Evolutionary conservation across 2,888 invertebrate species (phyloP).

Genomic region (Notodonta ziczac): DNA sequence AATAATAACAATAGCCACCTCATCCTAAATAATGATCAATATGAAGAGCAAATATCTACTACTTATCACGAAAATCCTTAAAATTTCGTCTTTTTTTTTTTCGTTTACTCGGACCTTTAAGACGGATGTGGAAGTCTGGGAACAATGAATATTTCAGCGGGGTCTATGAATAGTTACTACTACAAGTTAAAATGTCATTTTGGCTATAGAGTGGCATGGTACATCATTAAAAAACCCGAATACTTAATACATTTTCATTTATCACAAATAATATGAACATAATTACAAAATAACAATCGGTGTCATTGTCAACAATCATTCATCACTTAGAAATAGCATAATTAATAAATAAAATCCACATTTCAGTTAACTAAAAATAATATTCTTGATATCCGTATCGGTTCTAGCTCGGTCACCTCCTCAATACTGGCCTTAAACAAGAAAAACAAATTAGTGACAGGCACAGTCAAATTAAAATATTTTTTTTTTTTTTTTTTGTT

Average conservation of each 20-base stretch:
- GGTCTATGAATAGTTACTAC: no score
- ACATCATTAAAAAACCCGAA: neutral
- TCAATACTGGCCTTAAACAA: slow-evolving; percentile 61
- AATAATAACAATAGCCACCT: no score
- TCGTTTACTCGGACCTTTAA: no score
- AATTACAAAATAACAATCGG: slow-evolving; percentile 32
- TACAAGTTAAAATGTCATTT: no score
- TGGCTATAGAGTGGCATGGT: neutral
- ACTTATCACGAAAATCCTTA: no score
- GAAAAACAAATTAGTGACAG: no score
- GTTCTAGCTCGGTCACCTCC: slow-evolving; percentile 47
- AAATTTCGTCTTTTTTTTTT: no score
- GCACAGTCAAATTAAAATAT: neutral
- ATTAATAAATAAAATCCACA: slow-evolving; percentile 34
- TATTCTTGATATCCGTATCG: slow-evolving; percentile 17
- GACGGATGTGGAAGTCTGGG: no score
- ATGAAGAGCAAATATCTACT: no score
- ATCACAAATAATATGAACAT: slow-evolving; percentile 29
- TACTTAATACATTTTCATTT: slow-evolving; percentile 19
- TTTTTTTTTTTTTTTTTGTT: no score
- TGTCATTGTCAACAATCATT: neutral
- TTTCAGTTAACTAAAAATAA: slow-evolving; percentile 32
- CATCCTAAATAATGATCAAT: no score
- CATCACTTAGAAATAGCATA: slow-evolving; percentile 5
- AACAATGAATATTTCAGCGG: no score